Evolutionary conservation across 2,888 invertebrate genomes (phyloP), one percentile per base, ranked within the genome.

Genomic region (Acronicta psi): DNA sequence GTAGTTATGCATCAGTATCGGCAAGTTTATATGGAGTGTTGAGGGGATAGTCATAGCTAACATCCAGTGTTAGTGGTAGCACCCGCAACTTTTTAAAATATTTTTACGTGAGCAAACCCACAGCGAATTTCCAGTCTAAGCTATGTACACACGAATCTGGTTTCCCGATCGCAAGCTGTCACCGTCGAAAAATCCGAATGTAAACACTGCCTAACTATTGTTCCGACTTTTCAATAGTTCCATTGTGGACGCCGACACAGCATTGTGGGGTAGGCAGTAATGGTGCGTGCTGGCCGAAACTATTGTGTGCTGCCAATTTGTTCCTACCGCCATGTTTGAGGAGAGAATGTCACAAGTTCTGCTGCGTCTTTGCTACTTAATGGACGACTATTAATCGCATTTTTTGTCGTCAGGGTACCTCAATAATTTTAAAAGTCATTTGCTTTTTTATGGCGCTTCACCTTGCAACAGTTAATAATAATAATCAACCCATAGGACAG

Each of bases 151-250:
- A 34, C 25, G 29, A 52, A 47, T 51, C 45, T 45, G 9, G 44
- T 52, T 55, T 45, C 62, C 44, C 82, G 81, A 63, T 67, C 50
- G 74, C 85, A 82, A 82, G 81, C 85, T 86, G 86, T 79, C 84
- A 64, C 66, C 55, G 68, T 68, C 68, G 64, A 80, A 80, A 75
- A 79, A 79, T 67, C 72, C 67, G 76, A 74, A 82, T 86, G 85
- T 85, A 86, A 84, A 88, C 89, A 83, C 72, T 59, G 79, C 80
- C 81, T 81, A 81, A 83, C 87, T 84, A 89, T 90, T 90, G 90
- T 91, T 84, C 82, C 66, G 75, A 75, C 70, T 68, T 87, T 87
- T 89, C 86, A 87, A 89, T 88, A 82, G 80, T 79, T 67, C 87
- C 53, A 77, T 74, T 74, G 75, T 77, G 70, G 62, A 56, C 60